Percentiles rank a stretch among this genome's conserved stretches.
Evolutionary conservation across 92 coral and sea anemone species (phyloP).

Genomic region (Heteractis magnifica): DNA sequence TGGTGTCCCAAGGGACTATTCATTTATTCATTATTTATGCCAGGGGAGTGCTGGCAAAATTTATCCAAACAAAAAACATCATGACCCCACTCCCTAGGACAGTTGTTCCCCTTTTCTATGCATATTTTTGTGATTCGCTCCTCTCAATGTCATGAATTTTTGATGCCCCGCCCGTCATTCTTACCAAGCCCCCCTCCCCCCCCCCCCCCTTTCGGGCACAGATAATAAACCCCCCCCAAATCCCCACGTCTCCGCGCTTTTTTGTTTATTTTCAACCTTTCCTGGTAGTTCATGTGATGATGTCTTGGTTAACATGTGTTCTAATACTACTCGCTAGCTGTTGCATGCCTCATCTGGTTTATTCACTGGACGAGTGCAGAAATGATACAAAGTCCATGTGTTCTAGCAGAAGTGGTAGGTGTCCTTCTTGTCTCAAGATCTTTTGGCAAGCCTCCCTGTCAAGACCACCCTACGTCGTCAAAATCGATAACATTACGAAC

Average conservation of each 20-base stretch:
- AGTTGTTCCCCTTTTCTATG: no score
- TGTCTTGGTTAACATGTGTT: slow-evolving; percentile 24
- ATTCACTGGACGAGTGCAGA: slow-evolving; percentile 18
- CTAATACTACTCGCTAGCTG: not conserved
- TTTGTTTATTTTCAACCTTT: not conserved
- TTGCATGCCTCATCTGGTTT: slow-evolving; percentile 14
- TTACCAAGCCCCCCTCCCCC: no score
- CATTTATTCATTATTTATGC: no score
- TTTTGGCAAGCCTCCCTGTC: slow-evolving; percentile 27
- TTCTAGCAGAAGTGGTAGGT: slow-evolving; percentile 26
- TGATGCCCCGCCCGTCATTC: no score
- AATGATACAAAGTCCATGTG: slow-evolving; percentile 1
- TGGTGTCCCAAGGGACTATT: no score
- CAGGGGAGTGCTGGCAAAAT: no score
- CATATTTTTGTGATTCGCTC: no score
- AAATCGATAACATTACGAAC: slow-evolving; percentile 26
- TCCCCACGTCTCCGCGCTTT: not conserved
- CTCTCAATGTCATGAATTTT: no score
- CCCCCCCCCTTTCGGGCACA: no score
- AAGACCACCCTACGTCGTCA: slow-evolving; percentile 53
- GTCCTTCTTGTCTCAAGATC: slow-evolving; percentile 45
- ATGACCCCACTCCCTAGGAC: no score
- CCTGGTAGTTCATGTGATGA: slow-evolving; percentile 2
- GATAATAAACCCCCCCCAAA: no score
- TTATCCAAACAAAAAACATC: no score